phyloP scores from a whole-genome alignment of 1,140 invertebrate genomes.

The Cheumatopsyche charites region DNA sequence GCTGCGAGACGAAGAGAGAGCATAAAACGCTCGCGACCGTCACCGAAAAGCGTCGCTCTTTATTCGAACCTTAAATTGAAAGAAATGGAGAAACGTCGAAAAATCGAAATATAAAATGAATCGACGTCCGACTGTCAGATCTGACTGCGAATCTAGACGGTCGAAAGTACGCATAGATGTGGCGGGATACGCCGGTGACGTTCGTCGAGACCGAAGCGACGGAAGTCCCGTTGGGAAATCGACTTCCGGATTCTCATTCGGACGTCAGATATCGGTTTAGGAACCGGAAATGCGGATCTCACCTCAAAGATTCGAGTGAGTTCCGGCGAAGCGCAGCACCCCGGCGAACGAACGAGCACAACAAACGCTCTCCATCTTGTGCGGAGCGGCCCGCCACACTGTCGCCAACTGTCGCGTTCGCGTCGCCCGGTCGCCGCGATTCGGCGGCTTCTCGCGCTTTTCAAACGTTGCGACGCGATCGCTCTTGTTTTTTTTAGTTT shows the following conservation, averaged over 20 bases:
- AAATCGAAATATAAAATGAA: too few species aligned
- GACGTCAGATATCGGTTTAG: neutral
- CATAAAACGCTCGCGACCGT: too few species aligned
- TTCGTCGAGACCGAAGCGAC: neutral
- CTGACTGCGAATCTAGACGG: too few species aligned
- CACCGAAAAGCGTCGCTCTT: too few species aligned
- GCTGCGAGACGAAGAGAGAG: too few species aligned
- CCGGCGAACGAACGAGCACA: conserved; percentile 53
- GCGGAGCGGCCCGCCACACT: conserved; percentile 42
- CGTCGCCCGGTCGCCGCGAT: neutral
- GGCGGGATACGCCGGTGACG: neutral
- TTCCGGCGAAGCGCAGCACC: too few species aligned
- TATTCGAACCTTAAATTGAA: too few species aligned
- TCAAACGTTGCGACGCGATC: too few species aligned
- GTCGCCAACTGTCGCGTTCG: conserved; percentile 43
- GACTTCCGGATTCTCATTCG: neutral
- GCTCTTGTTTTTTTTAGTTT: neutral
- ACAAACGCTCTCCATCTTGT: conserved; percentile 64
- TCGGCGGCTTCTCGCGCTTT: neutral
- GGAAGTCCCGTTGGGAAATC: neutral
- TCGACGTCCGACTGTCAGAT: too few species aligned
- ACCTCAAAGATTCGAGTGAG: neutral
- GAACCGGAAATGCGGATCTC: neutral
- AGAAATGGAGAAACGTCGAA: too few species aligned
- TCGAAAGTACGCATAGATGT: too few species aligned